A percentile compares a stretch with the other conserved stretches of the same genome.
Evolutionary conservation across 1,140 invertebrate genomes (phyloP).

Genomic region (Drosophila busckii): DNA sequence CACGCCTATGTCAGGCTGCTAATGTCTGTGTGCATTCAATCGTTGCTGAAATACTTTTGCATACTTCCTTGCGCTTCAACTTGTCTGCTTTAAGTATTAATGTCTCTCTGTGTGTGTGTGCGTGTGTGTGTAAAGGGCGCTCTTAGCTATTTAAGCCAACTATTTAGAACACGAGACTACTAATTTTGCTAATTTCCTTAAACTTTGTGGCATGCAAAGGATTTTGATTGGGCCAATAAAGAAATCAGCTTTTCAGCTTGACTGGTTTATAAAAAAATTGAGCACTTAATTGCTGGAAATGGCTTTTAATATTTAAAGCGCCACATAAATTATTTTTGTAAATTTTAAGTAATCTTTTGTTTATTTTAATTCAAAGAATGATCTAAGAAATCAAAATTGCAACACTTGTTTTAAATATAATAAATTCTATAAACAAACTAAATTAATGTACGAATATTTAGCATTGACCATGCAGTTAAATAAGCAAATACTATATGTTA

Average conservation of each 20-base stretch:
- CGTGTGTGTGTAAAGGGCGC: background rate
- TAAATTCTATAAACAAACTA: no score
- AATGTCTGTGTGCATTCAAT: slow-evolving; percentile 34
- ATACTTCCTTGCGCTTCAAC: slow-evolving; percentile 5
- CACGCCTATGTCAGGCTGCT: no score
- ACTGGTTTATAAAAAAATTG: slow-evolving; percentile 1
- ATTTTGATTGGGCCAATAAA: slow-evolving; percentile 27
- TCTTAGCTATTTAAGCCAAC: background rate
- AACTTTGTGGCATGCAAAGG: slow-evolving; percentile 31
- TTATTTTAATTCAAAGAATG: no score
- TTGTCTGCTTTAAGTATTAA: background rate
- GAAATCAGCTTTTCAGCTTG: slow-evolving; percentile 9
- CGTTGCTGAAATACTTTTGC: slow-evolving; percentile 28
- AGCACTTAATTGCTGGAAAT: no score
- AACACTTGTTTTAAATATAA: no score
- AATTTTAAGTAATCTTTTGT: no score
- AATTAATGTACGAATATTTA: no score
- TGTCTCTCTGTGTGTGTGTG: slow-evolving; percentile 3
- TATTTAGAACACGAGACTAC: slow-evolving; percentile 37
- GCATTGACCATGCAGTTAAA: no score
- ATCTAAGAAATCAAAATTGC: no score
- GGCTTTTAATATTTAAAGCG: no score
- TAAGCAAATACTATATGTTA: no score
- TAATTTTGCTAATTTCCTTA: slow-evolving; percentile 58
- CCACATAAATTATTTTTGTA: no score